Percentiles rank a stretch among this genome's conserved stretches.
phyloP scores from a whole-genome alignment of 2,888 invertebrate species.

The Noctua janthe region DNA sequence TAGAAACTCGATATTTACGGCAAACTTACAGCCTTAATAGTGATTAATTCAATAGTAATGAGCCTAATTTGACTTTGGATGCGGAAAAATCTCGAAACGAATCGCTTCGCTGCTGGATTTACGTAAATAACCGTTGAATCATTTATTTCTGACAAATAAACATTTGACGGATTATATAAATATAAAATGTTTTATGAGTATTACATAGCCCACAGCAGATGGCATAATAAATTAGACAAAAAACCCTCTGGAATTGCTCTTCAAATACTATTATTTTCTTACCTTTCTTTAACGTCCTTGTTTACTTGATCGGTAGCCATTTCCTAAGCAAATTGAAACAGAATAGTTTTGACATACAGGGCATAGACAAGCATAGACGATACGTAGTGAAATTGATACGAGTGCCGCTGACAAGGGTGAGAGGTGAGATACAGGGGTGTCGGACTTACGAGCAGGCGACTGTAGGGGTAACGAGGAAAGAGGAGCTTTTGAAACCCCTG shows the following conservation, averaged over 20 bases:
- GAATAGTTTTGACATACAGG: conserved; percentile 40
- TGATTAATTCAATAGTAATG: conserved; percentile 23
- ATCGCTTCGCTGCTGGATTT: conserved; percentile 9
- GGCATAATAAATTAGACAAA: neutral
- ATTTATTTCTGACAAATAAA: conserved; percentile 5
- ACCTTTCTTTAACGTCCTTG: conserved; percentile 1
- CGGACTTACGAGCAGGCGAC: conserved; percentile 29
- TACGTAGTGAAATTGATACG: conserved; percentile 58
- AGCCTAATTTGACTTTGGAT: conserved; percentile 37
- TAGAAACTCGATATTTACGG: conserved; percentile 5
- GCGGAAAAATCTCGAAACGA: conserved; percentile 10
- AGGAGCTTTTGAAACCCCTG: conserved; percentile 30
- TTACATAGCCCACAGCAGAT: neutral
- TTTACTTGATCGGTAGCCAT: neutral
- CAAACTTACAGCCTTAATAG: conserved; percentile 1
- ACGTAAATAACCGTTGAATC: conserved; percentile 15
- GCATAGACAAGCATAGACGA: conserved; percentile 38
- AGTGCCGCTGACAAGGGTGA: conserved; percentile 60
- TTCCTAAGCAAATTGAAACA: conserved; percentile 18
- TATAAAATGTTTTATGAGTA: conserved; percentile 4
- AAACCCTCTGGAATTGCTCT: neutral
- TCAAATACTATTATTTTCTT: neutral
- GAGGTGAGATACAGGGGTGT: conserved; percentile 58
- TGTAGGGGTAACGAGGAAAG: conserved; percentile 33
- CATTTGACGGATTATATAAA: neutral